Percentiles rank a stretch among this genome's conserved stretches.
Evolutionary conservation across 2,113 vertebrate species (phyloP).

Genomic region (Castor canadensis): DNA sequence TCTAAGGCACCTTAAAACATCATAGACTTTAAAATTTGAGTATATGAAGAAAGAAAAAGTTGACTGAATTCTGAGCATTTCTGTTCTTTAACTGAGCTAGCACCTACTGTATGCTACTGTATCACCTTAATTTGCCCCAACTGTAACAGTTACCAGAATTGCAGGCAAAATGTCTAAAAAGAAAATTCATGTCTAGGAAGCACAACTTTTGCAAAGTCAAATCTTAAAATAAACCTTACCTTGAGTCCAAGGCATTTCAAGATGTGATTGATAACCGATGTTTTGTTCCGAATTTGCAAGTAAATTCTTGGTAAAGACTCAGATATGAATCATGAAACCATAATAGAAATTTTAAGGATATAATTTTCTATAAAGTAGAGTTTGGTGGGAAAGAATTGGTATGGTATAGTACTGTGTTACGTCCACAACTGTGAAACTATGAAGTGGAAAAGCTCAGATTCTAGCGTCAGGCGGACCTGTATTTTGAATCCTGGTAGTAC

Average conservation of each 20-base stretch:
- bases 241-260: background rate
- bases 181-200: background rate
- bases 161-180: background rate
- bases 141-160: background rate
- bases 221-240: background rate
- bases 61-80: background rate
- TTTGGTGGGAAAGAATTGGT: background rate
- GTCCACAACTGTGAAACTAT: no score
- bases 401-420: no score
- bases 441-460: background rate
- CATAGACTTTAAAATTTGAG: background rate
- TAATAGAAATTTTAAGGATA: background rate
- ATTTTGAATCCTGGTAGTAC: background rate
- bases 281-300: background rate
- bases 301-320: background rate
- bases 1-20: slow-evolving; percentile 20
- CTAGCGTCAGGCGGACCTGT: no score
- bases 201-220: background rate
- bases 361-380: background rate
- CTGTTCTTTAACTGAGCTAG: background rate
- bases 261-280: background rate
- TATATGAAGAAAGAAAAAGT: background rate
- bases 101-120: background rate
- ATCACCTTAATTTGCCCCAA: background rate
- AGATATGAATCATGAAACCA: background rate